These are phyloP conservation scores for Alcis repandata DNA, from an alignment of 2,888 invertebrate species.

Conservation along the genomic window DNA sequence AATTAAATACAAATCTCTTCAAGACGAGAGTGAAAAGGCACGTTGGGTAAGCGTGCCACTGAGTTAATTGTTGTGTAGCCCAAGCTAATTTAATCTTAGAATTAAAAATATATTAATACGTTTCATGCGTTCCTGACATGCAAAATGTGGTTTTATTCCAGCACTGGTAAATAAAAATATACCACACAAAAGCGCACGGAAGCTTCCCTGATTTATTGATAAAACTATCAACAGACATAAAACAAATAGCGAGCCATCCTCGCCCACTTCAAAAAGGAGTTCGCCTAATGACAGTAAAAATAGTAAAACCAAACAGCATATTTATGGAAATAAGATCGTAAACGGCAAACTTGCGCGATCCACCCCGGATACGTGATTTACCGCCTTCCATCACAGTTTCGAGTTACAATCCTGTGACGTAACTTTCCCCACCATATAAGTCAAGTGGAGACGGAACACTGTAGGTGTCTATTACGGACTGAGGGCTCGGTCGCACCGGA, in stretches of 20 bases:
- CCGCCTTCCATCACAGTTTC: conserved; percentile 54
- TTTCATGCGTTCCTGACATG: too few species aligned
- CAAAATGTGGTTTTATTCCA: background rate
- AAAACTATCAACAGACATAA: conserved; percentile 3
- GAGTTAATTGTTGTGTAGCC: too few species aligned
- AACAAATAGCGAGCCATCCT: conserved; percentile 7
- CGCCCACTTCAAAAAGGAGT: conserved; percentile 8
- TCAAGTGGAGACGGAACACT: conserved; percentile 60
- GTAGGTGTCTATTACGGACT: conserved; percentile 71
- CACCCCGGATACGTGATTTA: conserved; percentile 50
- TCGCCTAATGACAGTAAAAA: conserved; percentile 30
- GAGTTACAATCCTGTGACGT: conserved; percentile 62
- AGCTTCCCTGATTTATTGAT: background rate
- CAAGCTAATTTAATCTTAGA: too few species aligned
- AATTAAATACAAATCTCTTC: too few species aligned
- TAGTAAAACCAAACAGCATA: conserved; percentile 32
- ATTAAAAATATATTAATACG: too few species aligned
- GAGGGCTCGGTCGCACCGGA: conserved; percentile 29
- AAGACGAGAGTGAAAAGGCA: too few species aligned
- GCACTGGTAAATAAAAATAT: background rate
- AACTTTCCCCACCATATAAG: conserved; percentile 76
- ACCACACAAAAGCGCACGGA: background rate
- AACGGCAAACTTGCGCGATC: conserved; percentile 29
- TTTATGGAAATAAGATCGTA: conserved; percentile 33
- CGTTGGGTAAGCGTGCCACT: too few species aligned